Evolutionary conservation across 2,888 invertebrate species (phyloP), one percentile per base, ranked within the genome.

Genomic region (Temnothorax ravouxi): DNA sequence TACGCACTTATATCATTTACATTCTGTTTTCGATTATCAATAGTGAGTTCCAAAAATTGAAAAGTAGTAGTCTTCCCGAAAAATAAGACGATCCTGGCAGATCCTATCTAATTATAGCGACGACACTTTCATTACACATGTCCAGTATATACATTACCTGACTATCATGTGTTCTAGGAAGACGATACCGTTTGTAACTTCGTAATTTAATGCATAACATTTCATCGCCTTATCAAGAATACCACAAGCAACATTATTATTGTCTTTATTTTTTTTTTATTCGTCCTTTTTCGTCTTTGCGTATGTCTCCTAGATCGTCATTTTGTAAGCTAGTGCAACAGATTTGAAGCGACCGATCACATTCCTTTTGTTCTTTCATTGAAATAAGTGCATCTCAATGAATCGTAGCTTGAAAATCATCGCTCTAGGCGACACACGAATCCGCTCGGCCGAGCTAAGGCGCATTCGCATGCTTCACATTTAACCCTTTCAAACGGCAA

Each of bases 171-270:
- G 56, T 15, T 67, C 41, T 18, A 64, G 59, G 47, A 79, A 71
- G 79, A 79, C 56, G 59, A 71, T 69, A 79, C 11, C 44, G 9
- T 66, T 69, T 44, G 4, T 79, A 79, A 2, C 15, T 79, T 79
- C 11, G 18, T 44, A 50, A 50, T 61, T 2, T 47, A 69, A 66
- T 13, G n/a, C 34, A n/a, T 29, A 64, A 64, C 15, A 5, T 71
- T 71, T 56, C n/a, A n/a, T 6, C 21, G 13, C 11, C 5, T 61
- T 21, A 56, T 18, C 56, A 21, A 34, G 13, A 44, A 76, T 18
- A 54, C 21, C 71, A 25, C 34, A 71, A 80, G 21, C 34, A 47
- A 6, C 9, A 29, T 56, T 69, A 59, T 79, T 79, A 80, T 80
- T 80, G 79, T 80, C 79, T 56, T 80, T 21, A 21, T 11, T 11